Conservation (phyloP, 2,113 vertebrate genomes). For the Oryzias javanicus region DNA sequence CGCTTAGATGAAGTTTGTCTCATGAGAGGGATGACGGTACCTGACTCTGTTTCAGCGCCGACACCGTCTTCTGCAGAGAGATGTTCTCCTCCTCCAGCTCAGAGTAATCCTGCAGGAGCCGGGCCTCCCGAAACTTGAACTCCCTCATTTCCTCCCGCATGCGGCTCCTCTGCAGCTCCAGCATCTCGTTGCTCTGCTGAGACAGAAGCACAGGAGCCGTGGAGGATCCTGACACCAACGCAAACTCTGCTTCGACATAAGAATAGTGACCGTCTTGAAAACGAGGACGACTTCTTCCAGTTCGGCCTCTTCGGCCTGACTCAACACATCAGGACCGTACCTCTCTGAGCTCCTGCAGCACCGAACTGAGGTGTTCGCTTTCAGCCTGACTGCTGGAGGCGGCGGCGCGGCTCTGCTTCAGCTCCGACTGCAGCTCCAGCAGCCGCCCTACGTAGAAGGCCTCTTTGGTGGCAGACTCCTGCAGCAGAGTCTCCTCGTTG, state of each 20-base stretch:
- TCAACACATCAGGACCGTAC: conserved; percentile 63
- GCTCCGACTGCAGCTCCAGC: conserved; percentile 88
- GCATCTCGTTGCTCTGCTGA: conserved; percentile 88
- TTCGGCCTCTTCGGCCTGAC: neutral
- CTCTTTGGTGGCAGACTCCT: conserved; percentile 95
- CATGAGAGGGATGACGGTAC: conserved; percentile 57
- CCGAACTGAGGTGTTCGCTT: conserved; percentile 82
- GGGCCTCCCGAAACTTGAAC: conserved; percentile 89
- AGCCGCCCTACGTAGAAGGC: conserved; percentile 91
- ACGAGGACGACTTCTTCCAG: neutral
- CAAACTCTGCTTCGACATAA: neutral
- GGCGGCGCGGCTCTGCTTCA: conserved; percentile 83
- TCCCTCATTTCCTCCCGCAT: conserved; percentile 94
- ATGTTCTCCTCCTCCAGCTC: conserved; percentile 99
- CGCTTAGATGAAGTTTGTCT: neutral
- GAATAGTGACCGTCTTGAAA: neutral
- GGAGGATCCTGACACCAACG: neutral
- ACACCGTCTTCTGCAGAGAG: conserved; percentile 93
- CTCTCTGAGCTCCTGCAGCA: conserved; percentile 91
- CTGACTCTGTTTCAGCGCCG: conserved; percentile 94
- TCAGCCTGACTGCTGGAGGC: conserved; percentile 83
- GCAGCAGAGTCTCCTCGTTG: conserved; percentile 90
- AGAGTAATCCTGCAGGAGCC: conserved; percentile 94
- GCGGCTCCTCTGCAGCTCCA: conserved; percentile 88
- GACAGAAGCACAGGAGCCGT: conserved; percentile 10